Conservation (phyloP, 2,888 invertebrate genomes). For the Trichogramma dendrolimi region DNA sequence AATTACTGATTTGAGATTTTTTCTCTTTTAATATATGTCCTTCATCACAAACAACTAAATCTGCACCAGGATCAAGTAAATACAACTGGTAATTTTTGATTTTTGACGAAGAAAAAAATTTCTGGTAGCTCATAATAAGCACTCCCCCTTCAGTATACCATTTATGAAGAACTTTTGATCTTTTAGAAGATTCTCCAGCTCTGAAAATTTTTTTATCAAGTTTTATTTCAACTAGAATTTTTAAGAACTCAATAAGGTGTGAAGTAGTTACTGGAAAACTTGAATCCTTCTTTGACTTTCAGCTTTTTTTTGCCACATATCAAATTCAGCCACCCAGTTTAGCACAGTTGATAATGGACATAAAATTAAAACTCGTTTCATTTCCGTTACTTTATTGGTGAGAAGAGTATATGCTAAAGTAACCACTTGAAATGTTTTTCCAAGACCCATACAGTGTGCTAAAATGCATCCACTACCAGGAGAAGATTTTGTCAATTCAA, state of each 20-base stretch:
- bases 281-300: slow-evolving; percentile 61
- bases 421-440: slow-evolving; percentile 82
- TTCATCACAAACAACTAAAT: slow-evolving; percentile 90
- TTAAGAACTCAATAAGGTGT: not conserved
- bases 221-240: not conserved
- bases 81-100: slow-evolving; percentile 58
- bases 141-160: slow-evolving; percentile 82
- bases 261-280: slow-evolving; percentile 54
- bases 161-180: slow-evolving; percentile 43
- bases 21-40: slow-evolving; percentile 92
- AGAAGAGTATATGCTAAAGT: slow-evolving; percentile 79
- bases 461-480: slow-evolving; percentile 82
- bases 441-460: slow-evolving; percentile 94
- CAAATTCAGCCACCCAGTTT: slow-evolving; percentile 90
- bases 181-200: not conserved
- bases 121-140: slow-evolving; percentile 86
- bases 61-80: slow-evolving; percentile 81
- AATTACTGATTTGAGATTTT: slow-evolving; percentile 76
- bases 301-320: slow-evolving; percentile 72
- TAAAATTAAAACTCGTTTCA: slow-evolving; percentile 75
- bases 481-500: slow-evolving; percentile 63
- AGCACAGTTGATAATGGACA: slow-evolving; percentile 87
- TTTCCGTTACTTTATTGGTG: slow-evolving; percentile 61
- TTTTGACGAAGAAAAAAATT: slow-evolving; percentile 67
- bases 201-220: not conserved